phyloP scores from a whole-genome alignment of 2,888 invertebrate species.

The Micoletzkya japonica region DNA sequence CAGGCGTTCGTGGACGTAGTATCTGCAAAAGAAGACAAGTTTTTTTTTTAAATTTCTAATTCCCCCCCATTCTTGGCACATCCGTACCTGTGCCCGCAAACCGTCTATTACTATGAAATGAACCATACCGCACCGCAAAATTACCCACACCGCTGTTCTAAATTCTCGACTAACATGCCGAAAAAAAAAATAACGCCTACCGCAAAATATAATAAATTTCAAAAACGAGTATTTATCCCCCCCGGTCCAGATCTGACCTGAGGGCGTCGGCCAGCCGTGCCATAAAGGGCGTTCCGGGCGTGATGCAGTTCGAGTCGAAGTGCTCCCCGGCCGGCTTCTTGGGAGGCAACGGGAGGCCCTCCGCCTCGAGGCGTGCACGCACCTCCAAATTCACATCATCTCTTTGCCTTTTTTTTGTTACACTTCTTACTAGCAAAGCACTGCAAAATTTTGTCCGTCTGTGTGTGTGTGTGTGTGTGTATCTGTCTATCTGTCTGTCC shows the following conservation, averaged over 20 bases:
- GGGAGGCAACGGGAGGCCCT: slow-evolving; percentile 65
- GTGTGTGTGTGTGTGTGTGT: too few relatives aligned
- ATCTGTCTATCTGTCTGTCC: too few relatives aligned
- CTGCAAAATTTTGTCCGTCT: too few relatives aligned
- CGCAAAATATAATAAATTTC: too few relatives aligned
- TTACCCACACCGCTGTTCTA: too few relatives aligned
- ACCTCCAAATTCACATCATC: too few relatives aligned
- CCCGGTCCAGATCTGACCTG: slow-evolving; percentile 87
- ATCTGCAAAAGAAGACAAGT: slow-evolving; percentile 65
- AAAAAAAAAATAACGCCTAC: slow-evolving; percentile 67
- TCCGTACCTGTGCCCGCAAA: neutral
- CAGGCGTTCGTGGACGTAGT: slow-evolving; percentile 76
- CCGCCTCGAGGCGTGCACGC: slow-evolving; percentile 53
- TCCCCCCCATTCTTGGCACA: neutral
- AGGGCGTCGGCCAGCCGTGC: slow-evolving; percentile 69
- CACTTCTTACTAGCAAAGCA: too few relatives aligned
- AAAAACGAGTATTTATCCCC: too few relatives aligned
- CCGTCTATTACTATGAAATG: neutral
- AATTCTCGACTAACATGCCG: slow-evolving; percentile 62
- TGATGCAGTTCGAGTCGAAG: slow-evolving; percentile 98
- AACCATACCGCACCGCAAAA: neutral
- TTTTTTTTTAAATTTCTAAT: neutral
- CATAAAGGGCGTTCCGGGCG: slow-evolving; percentile 79
- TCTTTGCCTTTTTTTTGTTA: too few relatives aligned
- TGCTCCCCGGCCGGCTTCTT: slow-evolving; percentile 86